Evolutionary conservation across 1,140 invertebrate genomes (phyloP).

Genomic region (Heliconius hermathena): DNA sequence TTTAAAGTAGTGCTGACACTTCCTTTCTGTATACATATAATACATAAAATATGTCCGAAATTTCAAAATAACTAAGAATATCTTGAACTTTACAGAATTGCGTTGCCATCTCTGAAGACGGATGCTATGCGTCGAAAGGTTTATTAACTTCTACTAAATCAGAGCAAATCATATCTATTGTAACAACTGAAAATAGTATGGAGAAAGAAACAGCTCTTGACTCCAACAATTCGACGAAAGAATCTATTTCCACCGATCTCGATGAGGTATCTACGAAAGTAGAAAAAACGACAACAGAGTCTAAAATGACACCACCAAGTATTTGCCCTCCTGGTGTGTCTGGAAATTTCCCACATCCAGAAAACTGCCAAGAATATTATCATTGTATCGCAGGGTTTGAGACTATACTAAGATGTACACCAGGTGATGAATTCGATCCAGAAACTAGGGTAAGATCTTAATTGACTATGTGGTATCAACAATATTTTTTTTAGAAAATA

Average conservation of each 20-base stretch:
- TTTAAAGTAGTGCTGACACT: too few species aligned
- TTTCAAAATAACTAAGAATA: background rate
- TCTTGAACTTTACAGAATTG: background rate
- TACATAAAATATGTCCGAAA: background rate
- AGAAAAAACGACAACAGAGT: background rate
- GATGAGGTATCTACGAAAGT: background rate
- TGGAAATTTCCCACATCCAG: conserved; percentile 52
- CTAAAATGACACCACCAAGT: background rate
- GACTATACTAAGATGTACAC: conserved; percentile 45
- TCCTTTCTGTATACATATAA: too few species aligned
- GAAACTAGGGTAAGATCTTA: conserved; percentile 40
- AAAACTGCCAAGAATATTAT: conserved; percentile 50
- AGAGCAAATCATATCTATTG: background rate
- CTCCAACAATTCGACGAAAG: background rate
- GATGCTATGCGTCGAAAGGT: conserved; percentile 27
- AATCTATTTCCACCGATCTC: background rate
- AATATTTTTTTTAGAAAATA: too few species aligned
- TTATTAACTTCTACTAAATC: conserved; percentile 30
- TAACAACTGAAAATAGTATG: conserved; percentile 1
- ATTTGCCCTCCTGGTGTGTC: conserved; percentile 47
- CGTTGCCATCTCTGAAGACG: conserved; percentile 36
- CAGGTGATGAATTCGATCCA: conserved; percentile 54
- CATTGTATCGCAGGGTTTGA: conserved; percentile 48
- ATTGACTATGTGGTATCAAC: too few species aligned
- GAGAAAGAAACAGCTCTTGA: background rate